Evolutionary conservation across 2,797 vertebrate genomes (phyloP).

Genomic region (Chelon auratus): DNA sequence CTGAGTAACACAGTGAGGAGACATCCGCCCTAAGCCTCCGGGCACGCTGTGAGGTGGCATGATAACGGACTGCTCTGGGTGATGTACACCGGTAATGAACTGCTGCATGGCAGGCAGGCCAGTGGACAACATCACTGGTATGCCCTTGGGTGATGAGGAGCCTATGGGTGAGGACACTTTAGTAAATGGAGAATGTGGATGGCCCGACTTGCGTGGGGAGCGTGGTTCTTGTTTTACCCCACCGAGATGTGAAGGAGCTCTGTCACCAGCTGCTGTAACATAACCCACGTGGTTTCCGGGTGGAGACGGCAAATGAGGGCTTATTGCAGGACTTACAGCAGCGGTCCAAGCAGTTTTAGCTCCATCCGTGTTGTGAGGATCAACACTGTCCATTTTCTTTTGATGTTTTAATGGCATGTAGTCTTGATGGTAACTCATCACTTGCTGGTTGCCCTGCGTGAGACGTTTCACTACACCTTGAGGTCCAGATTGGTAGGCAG

Average conservation of each 20-base stretch:
- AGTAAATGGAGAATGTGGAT: slow-evolving; percentile 89
- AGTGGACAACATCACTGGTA: slow-evolving; percentile 89
- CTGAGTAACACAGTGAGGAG: slow-evolving; percentile 91
- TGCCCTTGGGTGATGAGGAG: slow-evolving; percentile 90
- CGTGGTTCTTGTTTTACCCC: slow-evolving; percentile 91
- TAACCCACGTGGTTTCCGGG: slow-evolving; percentile 91
- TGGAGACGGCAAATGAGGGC: slow-evolving; percentile 93
- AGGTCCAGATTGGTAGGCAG: slow-evolving; percentile 85
- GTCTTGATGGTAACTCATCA: slow-evolving; percentile 89
- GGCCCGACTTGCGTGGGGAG: slow-evolving; percentile 91
- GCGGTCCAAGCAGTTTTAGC: slow-evolving; percentile 90
- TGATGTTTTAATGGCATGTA: slow-evolving; percentile 88
- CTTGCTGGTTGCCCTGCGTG: slow-evolving; percentile 87
- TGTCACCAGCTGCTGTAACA: slow-evolving; percentile 86
- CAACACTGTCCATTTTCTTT: slow-evolving; percentile 90
- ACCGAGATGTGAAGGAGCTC: slow-evolving; percentile 86
- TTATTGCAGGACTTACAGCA: slow-evolving; percentile 91
- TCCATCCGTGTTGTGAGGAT: slow-evolving; percentile 88
- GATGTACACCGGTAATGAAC: slow-evolving; percentile 93
- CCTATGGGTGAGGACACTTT: slow-evolving; percentile 92
- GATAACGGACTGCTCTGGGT: slow-evolving; percentile 96
- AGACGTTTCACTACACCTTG: slow-evolving; percentile 92
- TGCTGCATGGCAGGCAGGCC: slow-evolving; percentile 91
- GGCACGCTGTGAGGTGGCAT: slow-evolving; percentile 94
- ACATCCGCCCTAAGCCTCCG: slow-evolving; percentile 83